phyloP scores from a whole-genome alignment of 2,797 vertebrate genomes.

The Enteromius treurensis region DNA sequence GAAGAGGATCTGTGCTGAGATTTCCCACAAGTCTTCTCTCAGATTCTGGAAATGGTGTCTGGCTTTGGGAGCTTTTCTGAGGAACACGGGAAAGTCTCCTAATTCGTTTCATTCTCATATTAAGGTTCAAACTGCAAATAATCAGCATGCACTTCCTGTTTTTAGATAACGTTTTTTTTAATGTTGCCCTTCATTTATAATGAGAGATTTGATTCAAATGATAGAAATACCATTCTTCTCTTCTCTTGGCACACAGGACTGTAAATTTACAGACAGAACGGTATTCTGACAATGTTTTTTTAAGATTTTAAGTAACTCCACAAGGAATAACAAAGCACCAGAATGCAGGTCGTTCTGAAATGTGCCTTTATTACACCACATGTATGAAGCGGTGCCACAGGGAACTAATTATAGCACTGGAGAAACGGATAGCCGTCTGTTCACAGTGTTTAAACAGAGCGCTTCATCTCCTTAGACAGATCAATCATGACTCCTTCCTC shows the following conservation, averaged over 20 bases:
- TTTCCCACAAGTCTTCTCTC: slow-evolving; percentile 36
- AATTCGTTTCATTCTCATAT: background rate
- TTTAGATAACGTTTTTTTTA: background rate
- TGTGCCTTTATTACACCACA: slow-evolving; percentile 13
- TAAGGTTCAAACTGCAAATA: slow-evolving; percentile 7
- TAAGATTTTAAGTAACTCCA: slow-evolving; percentile 6
- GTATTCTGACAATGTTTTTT: slow-evolving; percentile 5
- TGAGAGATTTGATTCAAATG: background rate
- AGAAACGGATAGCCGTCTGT: slow-evolving; percentile 42
- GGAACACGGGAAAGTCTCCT: background rate
- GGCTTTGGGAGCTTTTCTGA: slow-evolving; percentile 10
- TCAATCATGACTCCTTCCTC: slow-evolving; percentile 45
- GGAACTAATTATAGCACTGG: slow-evolving; percentile 47
- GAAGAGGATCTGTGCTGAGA: slow-evolving; percentile 41
- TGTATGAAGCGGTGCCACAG: slow-evolving; percentile 22
- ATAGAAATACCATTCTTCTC: background rate
- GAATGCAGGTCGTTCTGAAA: slow-evolving; percentile 1
- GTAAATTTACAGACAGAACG: background rate
- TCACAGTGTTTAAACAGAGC: background rate
- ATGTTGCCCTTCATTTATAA: background rate
- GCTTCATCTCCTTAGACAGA: slow-evolving; percentile 40
- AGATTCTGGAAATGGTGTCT: slow-evolving; percentile 40
- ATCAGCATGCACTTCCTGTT: background rate
- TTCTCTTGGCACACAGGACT: background rate
- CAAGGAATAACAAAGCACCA: background rate